These are phyloP conservation scores for Trichacis sp. DNA, from an alignment of 2,888 invertebrate genomes.

Conservation along the genomic window DNA sequence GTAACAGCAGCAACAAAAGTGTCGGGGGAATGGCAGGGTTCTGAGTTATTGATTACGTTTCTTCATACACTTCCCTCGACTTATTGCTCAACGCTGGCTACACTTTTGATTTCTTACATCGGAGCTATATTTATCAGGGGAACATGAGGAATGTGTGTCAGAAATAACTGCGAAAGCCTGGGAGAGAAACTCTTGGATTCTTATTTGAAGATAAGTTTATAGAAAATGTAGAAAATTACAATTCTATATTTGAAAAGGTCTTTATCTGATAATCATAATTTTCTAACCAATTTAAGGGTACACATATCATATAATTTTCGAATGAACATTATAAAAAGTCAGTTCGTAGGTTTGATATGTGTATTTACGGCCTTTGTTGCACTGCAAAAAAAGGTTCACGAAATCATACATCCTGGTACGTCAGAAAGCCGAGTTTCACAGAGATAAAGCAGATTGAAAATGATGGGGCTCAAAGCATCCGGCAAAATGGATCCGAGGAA, in stretches of 20 bases:
- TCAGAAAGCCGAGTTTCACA: background rate
- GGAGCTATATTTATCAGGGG: background rate
- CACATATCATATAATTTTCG: no score
- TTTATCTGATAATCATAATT: no score
- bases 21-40: no score
- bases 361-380: no score
- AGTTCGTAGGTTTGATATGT: no score
- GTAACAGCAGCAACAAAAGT: no score
- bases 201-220: no score
- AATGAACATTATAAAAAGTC: no score
- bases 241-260: no score
- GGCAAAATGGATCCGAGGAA: background rate
- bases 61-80: background rate
- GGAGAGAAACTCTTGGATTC: no score
- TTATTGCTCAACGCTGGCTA: background rate
- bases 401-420: background rate
- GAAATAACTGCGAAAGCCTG: background rate
- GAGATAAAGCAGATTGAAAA: background rate
- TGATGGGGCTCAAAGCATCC: background rate
- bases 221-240: background rate
- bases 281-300: no score
- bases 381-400: no score
- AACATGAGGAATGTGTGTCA: background rate
- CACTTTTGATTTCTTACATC: background rate
- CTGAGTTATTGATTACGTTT: background rate